Evolutionary conservation across 1,140 invertebrate species (phyloP), one percentile per base, ranked within the genome.

Genomic region (Stratiolaelaps scimitus): DNA sequence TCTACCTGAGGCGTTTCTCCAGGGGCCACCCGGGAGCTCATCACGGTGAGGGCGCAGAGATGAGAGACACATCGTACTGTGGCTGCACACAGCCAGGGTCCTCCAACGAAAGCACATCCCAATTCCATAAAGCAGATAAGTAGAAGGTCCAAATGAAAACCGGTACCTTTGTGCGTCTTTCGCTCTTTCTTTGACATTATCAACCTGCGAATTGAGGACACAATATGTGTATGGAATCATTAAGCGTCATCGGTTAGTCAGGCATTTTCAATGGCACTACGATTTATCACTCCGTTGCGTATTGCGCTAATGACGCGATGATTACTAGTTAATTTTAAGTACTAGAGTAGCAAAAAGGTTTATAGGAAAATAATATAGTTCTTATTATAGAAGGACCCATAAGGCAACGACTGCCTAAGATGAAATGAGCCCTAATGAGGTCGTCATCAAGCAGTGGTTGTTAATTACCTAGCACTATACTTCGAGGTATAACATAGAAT

Each of bases 11-110:
- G 89, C 71, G 89, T 92, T 72, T 95, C 92, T 70, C 93, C 93
- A 53, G 93, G 93, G 19, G 92, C 91, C 73, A 94, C 89, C 0
- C 88, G 93, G 19, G 85, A 82, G 2, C 89, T 92, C 85, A 91
- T 92, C 0, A 94, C 83, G 7, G 90, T 93, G 0, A 97, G 80
- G 0, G 92, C 87, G 0, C 89, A 87, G 1, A 92, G 87, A 74
- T 97, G 93, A 1, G 91, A 87, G 7, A 98, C 83, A 0, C 89
- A 92, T 64, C 93, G 82, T 0, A 97, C 92, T 0, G 91, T 93
- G 0, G 93, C 93, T 0, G 92, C 91, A 74, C 89, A 94, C 76
- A 95, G 86, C 88, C 88, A 94, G 0, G 92, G 91, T 20, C 90
- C 83, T 1, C 92, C 92, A 69, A 92, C 83, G 48, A 91, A 73